A percentile compares a stretch with the other conserved stretches of the same genome.
Evolutionary conservation across 1,140 invertebrate species (phyloP).

Genomic region (Leptopilina boulardi): DNA sequence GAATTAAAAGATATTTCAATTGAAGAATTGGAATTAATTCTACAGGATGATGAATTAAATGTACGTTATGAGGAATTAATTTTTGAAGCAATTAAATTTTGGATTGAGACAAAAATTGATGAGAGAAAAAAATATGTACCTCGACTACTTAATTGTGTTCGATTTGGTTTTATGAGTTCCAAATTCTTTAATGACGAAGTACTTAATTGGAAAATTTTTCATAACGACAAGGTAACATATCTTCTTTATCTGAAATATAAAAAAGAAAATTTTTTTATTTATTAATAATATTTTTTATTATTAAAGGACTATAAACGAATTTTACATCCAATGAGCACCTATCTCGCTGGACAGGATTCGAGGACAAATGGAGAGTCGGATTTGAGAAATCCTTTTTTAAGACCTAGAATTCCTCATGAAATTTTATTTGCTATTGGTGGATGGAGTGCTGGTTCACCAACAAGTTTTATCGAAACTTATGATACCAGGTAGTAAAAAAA

Average conservation of each 20-base stretch:
- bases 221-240: constrained; percentile 72
- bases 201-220: constrained; percentile 76
- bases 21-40: constrained; percentile 82
- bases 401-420: constrained; percentile 82
- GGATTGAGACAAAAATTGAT: constrained; percentile 78
- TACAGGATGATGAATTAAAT: constrained; percentile 86
- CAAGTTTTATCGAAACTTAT: constrained; percentile 87
- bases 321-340: constrained; percentile 80
- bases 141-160: constrained; percentile 79
- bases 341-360: constrained; percentile 79
- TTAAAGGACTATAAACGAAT: constrained; percentile 81
- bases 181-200: constrained; percentile 81
- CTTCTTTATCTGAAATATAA: neutral
- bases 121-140: constrained; percentile 76
- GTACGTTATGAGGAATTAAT: constrained; percentile 82
- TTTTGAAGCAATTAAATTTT: constrained; percentile 81
- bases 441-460: constrained; percentile 87
- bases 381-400: constrained; percentile 74
- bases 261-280: constrained; percentile 46
- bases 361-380: constrained; percentile 77
- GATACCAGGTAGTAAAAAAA: constrained; percentile 75
- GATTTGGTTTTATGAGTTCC: constrained; percentile 82
- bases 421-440: constrained; percentile 86
- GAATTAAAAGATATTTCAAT: constrained; percentile 82
- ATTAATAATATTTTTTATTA: constrained; percentile 65